phyloP scores from a whole-genome alignment of 2,888 invertebrate genomes.

The Folsomia candida region DNA sequence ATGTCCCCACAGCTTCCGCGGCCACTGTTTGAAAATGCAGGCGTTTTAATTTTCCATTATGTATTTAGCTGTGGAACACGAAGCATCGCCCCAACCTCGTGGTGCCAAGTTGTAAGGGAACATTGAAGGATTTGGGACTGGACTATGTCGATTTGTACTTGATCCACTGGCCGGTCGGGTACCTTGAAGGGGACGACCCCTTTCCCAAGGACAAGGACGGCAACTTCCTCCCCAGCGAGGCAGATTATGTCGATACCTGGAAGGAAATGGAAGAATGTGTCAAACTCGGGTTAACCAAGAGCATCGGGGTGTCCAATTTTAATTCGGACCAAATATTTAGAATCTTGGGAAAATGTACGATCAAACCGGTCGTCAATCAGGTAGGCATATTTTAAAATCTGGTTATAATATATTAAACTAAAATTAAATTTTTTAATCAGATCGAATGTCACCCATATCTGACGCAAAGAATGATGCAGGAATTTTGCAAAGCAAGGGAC shows the following conservation, averaged over 20 bases:
- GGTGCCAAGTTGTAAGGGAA: constrained; percentile 54
- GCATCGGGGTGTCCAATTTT: constrained; percentile 81
- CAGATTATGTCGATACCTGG: constrained; percentile 73
- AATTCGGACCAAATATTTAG: constrained; percentile 70
- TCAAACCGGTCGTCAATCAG: constrained; percentile 68
- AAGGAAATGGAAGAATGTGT: constrained; percentile 68
- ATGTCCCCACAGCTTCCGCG: no score
- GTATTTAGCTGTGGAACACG: not conserved
- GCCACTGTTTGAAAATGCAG: no score
- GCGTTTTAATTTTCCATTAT: no score
- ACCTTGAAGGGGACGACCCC: constrained; percentile 60
- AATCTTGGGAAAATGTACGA: constrained; percentile 61
- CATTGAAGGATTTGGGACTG: constrained; percentile 70
- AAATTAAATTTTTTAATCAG: constrained; percentile 9
- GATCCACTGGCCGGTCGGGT: constrained; percentile 88
- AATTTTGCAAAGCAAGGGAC: constrained; percentile 65
- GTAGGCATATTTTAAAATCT: no score
- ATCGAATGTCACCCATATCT: constrained; percentile 59
- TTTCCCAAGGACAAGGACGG: constrained; percentile 60
- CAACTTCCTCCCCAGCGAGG: constrained; percentile 63
- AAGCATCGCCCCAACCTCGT: not conserved
- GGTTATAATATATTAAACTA: not conserved
- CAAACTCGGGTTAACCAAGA: constrained; percentile 66
- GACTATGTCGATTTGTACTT: constrained; percentile 78
- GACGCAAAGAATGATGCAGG: constrained; percentile 66